Evolutionary conservation across 2,113 vertebrate genomes (phyloP), one percentile per base, ranked within the genome.

Genomic region (Malaclemys terrapin): DNA sequence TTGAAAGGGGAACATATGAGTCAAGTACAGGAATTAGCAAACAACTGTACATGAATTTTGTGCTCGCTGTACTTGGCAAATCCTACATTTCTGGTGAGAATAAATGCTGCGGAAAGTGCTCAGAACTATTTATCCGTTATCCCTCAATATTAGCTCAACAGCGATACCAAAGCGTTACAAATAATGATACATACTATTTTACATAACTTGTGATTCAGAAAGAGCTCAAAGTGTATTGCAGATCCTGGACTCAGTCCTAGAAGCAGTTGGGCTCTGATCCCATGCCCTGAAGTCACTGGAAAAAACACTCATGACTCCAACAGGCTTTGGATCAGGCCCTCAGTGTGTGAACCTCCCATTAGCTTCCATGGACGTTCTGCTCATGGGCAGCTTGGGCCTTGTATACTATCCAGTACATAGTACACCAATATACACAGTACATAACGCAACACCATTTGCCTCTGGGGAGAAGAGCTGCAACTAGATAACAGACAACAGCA

Each of bases 391-490:
- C 72, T 25, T 76, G 12, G 35, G 5, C 22, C 38, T 19, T 11
- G 22, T 42, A 4, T 62, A 57, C 29, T 25, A 42, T 62, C 42
- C 6, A 3, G 47, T 1, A 29, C 38, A 84, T 85, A 84, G 79
- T 1, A 1, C 10, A 62, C 3, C 2, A 1, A 1, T 52, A 59
- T 84, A 79, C 13, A 6, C 76, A 22, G 17, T 5, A 47, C 6
- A 29, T 5, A 47, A 65, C n/a, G 13, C 24, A 79, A 79, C 38
- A 79, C 2, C 42, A 2, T 6, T 29, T 69, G 57, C 5, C 53
- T 85, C 52, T 52, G 42, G 42, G 20, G 12, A n/a, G 65, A 54
- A 72, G 76, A 65, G 45, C 0, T 0, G 31, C 52, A 75, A 29
- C 13, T 4, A 19, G 35, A 1, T 17, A 91, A 57, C 54, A 72